phyloP scores from a whole-genome alignment of 1,140 invertebrate genomes.

The Subanguina moxae region DNA sequence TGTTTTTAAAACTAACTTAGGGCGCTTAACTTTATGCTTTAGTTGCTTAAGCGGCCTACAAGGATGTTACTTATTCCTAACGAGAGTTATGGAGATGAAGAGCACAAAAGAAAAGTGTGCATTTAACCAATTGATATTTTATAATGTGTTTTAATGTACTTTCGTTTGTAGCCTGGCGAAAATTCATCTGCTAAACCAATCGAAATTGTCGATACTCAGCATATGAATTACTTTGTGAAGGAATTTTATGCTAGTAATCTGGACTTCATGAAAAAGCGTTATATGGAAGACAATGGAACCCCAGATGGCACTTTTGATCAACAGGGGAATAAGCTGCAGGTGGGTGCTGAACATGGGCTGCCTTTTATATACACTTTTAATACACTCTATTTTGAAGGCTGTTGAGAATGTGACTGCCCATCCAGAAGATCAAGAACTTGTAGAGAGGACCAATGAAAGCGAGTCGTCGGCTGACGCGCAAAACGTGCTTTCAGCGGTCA shows the following conservation, averaged over 20 bases:
- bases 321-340: conserved; percentile 18
- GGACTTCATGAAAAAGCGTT: conserved; percentile 35
- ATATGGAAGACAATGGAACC: conserved; percentile 25
- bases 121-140: conserved; percentile 4
- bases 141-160: background rate
- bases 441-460: background rate
- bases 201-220: conserved; percentile 50
- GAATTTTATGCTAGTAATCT: conserved; percentile 57
- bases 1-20: background rate
- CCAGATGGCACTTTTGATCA: conserved; percentile 7
- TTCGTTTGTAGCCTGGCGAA: conserved; percentile 18
- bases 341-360: too few relatives aligned
- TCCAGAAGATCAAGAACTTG: background rate
- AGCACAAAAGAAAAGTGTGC: conserved; percentile 15
- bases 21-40: conserved; percentile 4
- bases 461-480: background rate
- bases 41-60: conserved; percentile 41
- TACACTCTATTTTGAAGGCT: background rate
- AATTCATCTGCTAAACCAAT: conserved; percentile 19
- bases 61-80: conserved; percentile 48
- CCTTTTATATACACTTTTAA: background rate
- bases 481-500: background rate
- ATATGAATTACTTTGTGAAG: conserved; percentile 54
- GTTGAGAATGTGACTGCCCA: background rate
- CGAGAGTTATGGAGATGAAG: conserved; percentile 32